Conservation (phyloP, 1,140 invertebrate species). For the Cherax destructor region DNA sequence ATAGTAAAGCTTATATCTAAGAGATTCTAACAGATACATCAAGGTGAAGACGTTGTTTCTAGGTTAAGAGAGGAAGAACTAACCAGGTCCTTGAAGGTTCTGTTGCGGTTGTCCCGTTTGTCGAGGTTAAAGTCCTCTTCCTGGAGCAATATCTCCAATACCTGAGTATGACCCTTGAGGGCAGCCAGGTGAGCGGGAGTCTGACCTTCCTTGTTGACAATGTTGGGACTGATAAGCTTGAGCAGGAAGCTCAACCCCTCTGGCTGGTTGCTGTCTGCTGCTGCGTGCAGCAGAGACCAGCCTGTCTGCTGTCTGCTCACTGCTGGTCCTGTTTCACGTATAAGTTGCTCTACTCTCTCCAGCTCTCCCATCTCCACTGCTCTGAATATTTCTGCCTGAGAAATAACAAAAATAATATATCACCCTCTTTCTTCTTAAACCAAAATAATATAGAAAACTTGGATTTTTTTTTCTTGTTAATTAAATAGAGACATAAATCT, state of each 20-base stretch:
- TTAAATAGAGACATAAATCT: no score
- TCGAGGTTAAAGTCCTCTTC: conserved; percentile 7
- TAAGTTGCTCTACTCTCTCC: conserved; percentile 19
- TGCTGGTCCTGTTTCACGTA: conserved; percentile 23
- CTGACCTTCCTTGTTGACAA: neutral
- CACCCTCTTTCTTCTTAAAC: no score
- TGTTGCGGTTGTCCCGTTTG: neutral
- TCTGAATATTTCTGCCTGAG: conserved; percentile 26
- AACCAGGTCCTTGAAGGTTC: no score
- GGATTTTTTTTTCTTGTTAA: no score
- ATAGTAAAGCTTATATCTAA: no score
- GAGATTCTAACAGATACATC: no score
- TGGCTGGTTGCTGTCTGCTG: conserved; percentile 26
- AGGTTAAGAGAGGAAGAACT: no score
- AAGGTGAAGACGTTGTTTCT: no score
- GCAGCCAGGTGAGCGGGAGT: conserved; percentile 42
- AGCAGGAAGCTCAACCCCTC: conserved; percentile 15
- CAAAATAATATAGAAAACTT: no score
- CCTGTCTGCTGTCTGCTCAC: conserved; percentile 6
- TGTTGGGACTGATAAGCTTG: conserved; percentile 35
- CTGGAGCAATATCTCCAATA: conserved; percentile 12
- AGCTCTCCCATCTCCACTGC: conserved; percentile 24
- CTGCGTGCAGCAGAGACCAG: conserved; percentile 30
- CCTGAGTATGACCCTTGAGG: conserved; percentile 36
- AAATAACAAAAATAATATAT: no score